Percentiles rank a stretch among this genome's conserved stretches.
phyloP scores from a whole-genome alignment of 2,888 invertebrate genomes.

The Altica lythri region DNA sequence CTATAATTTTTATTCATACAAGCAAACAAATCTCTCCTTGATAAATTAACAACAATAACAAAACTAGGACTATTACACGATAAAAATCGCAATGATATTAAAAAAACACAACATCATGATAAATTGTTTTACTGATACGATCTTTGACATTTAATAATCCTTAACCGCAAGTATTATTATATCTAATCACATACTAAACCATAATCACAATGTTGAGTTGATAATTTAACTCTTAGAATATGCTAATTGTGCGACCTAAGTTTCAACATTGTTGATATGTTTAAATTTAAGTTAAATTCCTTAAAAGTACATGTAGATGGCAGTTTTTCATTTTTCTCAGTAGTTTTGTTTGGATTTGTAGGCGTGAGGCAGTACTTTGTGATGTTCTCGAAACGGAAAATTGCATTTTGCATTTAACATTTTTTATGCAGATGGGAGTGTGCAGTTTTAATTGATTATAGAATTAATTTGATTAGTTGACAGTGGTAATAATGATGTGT shows the following conservation, averaged over 20 bases:
- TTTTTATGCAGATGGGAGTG: conserved; percentile 4
- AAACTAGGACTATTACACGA: no score
- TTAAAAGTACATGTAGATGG: background rate
- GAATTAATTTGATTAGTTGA: background rate
- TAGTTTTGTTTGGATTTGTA: background rate
- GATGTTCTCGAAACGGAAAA: conserved; percentile 2
- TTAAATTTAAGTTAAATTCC: conserved; percentile 8
- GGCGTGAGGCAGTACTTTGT: conserved; percentile 4
- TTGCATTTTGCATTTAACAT: background rate
- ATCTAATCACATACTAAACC: conserved; percentile 19
- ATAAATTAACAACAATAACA: no score
- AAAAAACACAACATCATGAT: background rate
- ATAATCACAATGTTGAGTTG: conserved; percentile 9
- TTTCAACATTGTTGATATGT: no score
- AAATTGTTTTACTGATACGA: background rate
- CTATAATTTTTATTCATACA: no score
- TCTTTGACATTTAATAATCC: background rate
- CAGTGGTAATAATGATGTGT: background rate
- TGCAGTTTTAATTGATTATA: background rate
- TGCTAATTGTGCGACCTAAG: conserved; percentile 15
- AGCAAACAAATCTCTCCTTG: no score
- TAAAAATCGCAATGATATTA: no score
- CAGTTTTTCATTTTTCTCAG: conserved; percentile 11
- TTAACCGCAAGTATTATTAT: conserved; percentile 10
- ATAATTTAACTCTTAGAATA: conserved; percentile 17